Percentiles rank a stretch among this genome's conserved stretches.
Conservation (phyloP, 2,797 vertebrate genomes). For the Agapornis canus region DNA sequence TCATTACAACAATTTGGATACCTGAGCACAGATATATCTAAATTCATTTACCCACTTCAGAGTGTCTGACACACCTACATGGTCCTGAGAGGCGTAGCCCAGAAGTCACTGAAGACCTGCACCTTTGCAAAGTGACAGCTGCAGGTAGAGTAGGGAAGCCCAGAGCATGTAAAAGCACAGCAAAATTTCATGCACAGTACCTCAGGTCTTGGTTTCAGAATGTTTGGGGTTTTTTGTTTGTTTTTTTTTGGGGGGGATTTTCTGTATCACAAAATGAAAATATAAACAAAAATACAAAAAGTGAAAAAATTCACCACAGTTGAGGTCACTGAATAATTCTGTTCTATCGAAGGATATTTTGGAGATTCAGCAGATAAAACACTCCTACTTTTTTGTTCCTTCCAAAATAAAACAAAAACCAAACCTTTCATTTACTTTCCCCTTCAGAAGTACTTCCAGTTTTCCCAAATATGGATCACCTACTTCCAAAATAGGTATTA, state of each 20-base stretch:
- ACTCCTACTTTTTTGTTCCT: neutral
- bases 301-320: neutral
- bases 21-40: neutral
- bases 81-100: neutral
- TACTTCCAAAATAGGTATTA: neutral
- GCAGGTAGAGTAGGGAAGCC: neutral
- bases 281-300: neutral
- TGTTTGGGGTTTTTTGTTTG: neutral
- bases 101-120: neutral
- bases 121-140: neutral
- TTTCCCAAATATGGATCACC: neutral
- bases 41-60: accelerated
- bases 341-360: neutral
- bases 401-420: neutral
- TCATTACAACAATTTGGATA: neutral
- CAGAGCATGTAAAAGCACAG: neutral
- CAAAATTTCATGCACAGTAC: neutral
- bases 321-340: neutral
- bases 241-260: neutral
- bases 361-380: neutral
- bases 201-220: neutral
- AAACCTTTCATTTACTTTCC: neutral
- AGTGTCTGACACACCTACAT: neutral
- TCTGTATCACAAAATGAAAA: neutral
- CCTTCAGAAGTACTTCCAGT: neutral